Evolutionary conservation across 2,888 invertebrate genomes (phyloP).

Genomic region (Pandemis heparana): DNA sequence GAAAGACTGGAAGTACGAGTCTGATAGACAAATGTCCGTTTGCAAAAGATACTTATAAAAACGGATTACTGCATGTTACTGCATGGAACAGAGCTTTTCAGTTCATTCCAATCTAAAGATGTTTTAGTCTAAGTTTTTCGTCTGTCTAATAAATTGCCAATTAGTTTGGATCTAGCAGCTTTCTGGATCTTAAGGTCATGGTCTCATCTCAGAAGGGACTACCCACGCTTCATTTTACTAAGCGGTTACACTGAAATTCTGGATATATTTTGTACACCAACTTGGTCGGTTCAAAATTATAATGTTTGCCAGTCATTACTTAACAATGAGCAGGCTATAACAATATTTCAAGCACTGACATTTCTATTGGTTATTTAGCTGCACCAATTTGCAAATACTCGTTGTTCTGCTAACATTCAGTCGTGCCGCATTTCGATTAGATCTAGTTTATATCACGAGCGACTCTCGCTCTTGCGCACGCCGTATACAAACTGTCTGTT

Average conservation of each 20-base stretch:
- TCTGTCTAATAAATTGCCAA: no score
- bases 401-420: conserved; percentile 30
- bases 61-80: no score
- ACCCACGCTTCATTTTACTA: background rate
- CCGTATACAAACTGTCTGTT: conserved; percentile 13
- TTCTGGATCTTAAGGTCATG: background rate
- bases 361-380: conserved; percentile 37
- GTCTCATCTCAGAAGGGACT: background rate
- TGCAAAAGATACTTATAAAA: no score
- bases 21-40: no score
- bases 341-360: conserved; percentile 27
- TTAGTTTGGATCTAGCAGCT: background rate
- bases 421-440: conserved; percentile 32
- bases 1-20: background rate
- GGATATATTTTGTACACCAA: background rate
- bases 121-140: no score
- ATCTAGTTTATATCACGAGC: conserved; percentile 39
- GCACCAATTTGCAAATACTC: conserved; percentile 36
- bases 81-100: no score
- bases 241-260: no score
- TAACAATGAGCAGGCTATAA: background rate
- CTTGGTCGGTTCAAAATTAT: background rate
- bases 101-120: no score
- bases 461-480: conserved; percentile 17
- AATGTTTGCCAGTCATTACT: background rate